phyloP scores from a whole-genome alignment of 35 echinoderm and acorn worm genomes.

The Heliocidaris tuberculata region DNA sequence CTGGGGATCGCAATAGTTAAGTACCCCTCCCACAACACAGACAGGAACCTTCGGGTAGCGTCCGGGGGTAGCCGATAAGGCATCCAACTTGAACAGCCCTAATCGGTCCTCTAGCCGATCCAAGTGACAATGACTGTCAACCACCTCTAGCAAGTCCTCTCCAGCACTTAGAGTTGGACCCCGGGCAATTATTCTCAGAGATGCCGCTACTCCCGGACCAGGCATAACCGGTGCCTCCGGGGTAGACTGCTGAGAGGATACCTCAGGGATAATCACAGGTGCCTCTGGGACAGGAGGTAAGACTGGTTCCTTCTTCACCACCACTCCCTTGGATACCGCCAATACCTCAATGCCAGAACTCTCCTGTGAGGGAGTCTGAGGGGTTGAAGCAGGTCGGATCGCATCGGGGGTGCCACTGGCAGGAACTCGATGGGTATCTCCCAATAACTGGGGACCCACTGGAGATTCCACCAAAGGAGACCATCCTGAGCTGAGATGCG shows the following conservation, averaged over 20 bases:
- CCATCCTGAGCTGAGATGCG: too few species aligned
- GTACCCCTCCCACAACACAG: neutral
- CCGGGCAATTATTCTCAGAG: neutral
- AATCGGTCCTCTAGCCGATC: neutral
- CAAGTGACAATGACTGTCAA: conserved; percentile 37
- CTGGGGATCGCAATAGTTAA: conserved; percentile 43
- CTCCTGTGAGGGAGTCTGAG: too few species aligned
- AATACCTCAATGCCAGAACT: too few species aligned
- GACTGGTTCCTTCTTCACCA: neutral
- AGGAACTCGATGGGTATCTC: too few species aligned
- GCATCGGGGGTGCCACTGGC: too few species aligned
- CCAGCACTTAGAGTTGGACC: neutral
- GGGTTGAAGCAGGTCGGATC: too few species aligned
- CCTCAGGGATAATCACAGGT: neutral
- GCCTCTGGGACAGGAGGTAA: neutral
- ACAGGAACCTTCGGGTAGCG: neutral
- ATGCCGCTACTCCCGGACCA: neutral
- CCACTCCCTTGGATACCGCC: too few species aligned
- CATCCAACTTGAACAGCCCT: neutral
- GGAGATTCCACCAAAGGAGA: too few species aligned
- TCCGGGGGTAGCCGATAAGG: neutral
- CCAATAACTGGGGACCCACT: too few species aligned
- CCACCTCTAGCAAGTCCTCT: neutral
- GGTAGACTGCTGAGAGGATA: too few species aligned
- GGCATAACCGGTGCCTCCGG: too few species aligned